A percentile compares a stretch with the other conserved stretches of the same genome.
Evolutionary conservation across 2,888 invertebrate species (phyloP).

Genomic region (Gandaritis pyraliata): DNA sequence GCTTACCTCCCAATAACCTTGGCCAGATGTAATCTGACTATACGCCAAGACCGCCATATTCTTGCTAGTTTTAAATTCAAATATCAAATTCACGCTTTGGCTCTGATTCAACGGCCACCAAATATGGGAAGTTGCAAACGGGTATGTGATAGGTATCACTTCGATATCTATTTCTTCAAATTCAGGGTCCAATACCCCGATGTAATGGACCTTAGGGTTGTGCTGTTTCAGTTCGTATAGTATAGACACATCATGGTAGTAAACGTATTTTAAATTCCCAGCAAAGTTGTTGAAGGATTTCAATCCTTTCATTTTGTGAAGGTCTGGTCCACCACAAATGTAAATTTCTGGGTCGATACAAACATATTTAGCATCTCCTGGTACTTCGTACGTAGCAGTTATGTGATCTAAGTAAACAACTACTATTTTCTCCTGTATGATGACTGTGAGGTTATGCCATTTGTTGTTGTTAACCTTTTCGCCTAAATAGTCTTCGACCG

Average conservation of each 20-base stretch:
- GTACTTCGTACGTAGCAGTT: slow-evolving; percentile 87
- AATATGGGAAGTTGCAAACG: slow-evolving; percentile 95
- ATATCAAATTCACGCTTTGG: slow-evolving; percentile 89
- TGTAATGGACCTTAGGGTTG: slow-evolving; percentile 93
- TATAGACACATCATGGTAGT: slow-evolving; percentile 96
- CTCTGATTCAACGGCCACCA: slow-evolving; percentile 93
- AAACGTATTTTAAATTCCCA: slow-evolving; percentile 95
- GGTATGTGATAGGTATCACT: slow-evolving; percentile 95
- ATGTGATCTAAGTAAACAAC: slow-evolving; percentile 91
- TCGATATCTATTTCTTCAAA: slow-evolving; percentile 93
- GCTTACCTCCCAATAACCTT: slow-evolving; percentile 94
- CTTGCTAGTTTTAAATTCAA: slow-evolving; percentile 94
- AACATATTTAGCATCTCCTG: slow-evolving; percentile 87
- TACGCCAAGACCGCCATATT: slow-evolving; percentile 94
- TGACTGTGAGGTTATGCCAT: slow-evolving; percentile 96
- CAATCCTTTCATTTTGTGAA: slow-evolving; percentile 92
- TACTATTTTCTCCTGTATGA: slow-evolving; percentile 90
- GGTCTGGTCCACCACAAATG: slow-evolving; percentile 94
- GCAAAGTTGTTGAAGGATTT: slow-evolving; percentile 94
- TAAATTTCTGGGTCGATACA: slow-evolving; percentile 97
- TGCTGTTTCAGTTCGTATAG: slow-evolving; percentile 93
- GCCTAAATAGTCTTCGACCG: slow-evolving; percentile 87
- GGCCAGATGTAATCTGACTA: slow-evolving; percentile 90
- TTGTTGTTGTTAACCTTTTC: slow-evolving; percentile 88
- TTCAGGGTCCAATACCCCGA: slow-evolving; percentile 91